phyloP scores from a whole-genome alignment of 2,888 invertebrate species.

The Andrena hattorfiana region DNA sequence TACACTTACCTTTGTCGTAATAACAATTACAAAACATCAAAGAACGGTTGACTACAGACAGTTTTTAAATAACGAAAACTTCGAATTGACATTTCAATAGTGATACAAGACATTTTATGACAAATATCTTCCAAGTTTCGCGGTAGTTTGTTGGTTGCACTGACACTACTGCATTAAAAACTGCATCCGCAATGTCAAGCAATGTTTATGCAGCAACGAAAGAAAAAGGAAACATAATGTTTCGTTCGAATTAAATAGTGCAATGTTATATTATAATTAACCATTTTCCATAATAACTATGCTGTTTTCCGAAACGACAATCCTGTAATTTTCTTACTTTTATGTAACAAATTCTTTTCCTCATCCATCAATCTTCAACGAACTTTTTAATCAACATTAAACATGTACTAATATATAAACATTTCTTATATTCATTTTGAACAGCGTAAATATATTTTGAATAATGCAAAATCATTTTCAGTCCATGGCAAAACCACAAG shows the following conservation, averaged over 20 bases:
- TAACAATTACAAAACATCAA: slow-evolving; percentile 47
- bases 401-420: background rate
- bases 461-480: no score
- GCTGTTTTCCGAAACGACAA: background rate
- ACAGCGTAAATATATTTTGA: background rate
- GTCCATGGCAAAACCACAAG: background rate
- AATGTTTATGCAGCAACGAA: background rate
- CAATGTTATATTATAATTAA: background rate
- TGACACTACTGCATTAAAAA: slow-evolving; percentile 36
- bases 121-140: slow-evolving; percentile 41
- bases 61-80: slow-evolving; percentile 43
- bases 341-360: background rate
- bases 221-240: background rate
- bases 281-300: background rate
- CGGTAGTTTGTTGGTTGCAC: slow-evolving; percentile 57
- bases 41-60: slow-evolving; percentile 36
- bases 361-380: background rate
- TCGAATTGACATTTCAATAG: slow-evolving; percentile 63
- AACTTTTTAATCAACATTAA: background rate
- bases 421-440: background rate
- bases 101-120: slow-evolving; percentile 55
- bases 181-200: background rate
- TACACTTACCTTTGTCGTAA: slow-evolving; percentile 26
- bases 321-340: background rate
- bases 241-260: background rate